Evolutionary conservation across 2,888 invertebrate species (phyloP), one percentile per base, ranked within the genome.

Genomic region (Eudasyphora cyanicolor): DNA sequence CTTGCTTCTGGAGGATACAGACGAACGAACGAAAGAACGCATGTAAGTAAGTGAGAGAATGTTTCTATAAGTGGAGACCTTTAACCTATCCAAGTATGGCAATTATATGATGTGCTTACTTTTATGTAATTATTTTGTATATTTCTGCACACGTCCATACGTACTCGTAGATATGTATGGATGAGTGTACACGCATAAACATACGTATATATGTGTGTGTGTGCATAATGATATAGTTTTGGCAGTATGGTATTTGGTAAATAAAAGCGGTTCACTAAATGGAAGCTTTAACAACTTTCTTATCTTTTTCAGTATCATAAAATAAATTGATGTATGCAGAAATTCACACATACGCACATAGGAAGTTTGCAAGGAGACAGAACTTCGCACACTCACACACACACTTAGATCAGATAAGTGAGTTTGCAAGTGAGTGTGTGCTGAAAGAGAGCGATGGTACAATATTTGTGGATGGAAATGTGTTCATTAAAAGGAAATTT

Each of bases 51-150:
- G 24, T 49, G 19, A 32, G 6, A 45, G 45, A 21, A 69, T 64
- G 19, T 38, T 17, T 19, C 38, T 64, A 17, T 67, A 67, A 76
- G 76, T 79, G 45, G 27, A 76, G 71, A 76, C 71, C 67, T 71
- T 57, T 19, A 73, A 73, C 73, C 82, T 21, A 35, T 64, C 38
- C 82, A 82, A 82, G 76, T 79, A 73, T 67, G 82, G 82, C 79
- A 82, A 82, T 82, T 82, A 82, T 79, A 79, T 73, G 75, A 79
- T 79, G 75, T 79, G 64, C 73, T 82, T 73, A 79, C 76, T 76
- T 79, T 73, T 51, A 60, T 79, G 51, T 82, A 76, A 82, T 73
- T 79, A 76, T 76, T 76, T 73, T 73, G 73, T 79, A 67, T 42
- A 76, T 76, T 75, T 57, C 51, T 64, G 10, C 54, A 38, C 38